These are phyloP conservation scores for Manacus vitellinus DNA, from an alignment of 2,113 vertebrate species.

Conservation along the genomic window DNA sequence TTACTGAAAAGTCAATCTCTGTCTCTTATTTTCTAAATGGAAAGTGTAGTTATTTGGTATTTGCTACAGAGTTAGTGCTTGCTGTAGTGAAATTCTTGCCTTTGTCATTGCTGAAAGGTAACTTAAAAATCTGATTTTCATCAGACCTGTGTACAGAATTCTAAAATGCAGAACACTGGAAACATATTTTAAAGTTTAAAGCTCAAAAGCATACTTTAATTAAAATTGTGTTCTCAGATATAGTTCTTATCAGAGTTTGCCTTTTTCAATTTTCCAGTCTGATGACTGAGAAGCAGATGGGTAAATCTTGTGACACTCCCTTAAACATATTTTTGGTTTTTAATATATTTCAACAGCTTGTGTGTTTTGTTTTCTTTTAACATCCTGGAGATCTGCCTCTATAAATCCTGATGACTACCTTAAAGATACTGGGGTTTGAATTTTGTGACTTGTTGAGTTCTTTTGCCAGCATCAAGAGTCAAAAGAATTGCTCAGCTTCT, in stretches of 20 bases:
- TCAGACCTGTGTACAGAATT: background rate
- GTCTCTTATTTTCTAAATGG: background rate
- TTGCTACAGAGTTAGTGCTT: background rate
- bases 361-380: background rate
- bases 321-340: background rate
- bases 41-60: background rate
- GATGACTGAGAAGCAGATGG: constrained; percentile 10
- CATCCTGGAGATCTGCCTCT: background rate
- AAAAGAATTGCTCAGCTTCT: background rate
- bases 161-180: constrained; percentile 23
- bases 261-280: constrained; percentile 69
- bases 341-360: background rate
- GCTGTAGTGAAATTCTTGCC: background rate
- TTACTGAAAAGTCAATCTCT: background rate
- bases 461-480: background rate
- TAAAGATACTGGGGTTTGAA: background rate
- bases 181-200: constrained; percentile 55
- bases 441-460: background rate
- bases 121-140: background rate
- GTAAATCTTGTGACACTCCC: background rate
- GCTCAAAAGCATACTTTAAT: constrained; percentile 50
- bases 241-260: constrained; percentile 50
- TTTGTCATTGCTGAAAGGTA: background rate
- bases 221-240: constrained; percentile 37
- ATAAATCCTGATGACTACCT: background rate